These are phyloP conservation scores for Streptopelia turtur DNA, from an alignment of 2,797 vertebrate species.

Conservation along the genomic window DNA sequence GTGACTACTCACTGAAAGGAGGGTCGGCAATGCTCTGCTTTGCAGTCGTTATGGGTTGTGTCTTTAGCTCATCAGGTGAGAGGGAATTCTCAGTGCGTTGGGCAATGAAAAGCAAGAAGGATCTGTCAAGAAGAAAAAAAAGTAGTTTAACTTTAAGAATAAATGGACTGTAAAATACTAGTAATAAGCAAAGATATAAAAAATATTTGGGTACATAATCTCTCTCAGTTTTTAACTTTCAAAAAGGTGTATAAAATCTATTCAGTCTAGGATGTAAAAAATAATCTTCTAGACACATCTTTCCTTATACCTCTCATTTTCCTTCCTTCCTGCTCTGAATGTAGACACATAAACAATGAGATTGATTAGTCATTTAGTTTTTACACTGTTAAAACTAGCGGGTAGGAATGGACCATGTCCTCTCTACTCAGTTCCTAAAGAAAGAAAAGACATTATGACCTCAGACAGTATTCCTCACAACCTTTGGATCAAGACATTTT, in stretches of 20 bases:
- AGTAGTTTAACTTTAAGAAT: background rate
- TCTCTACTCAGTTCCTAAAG: background rate
- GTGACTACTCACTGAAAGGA: constrained; percentile 69
- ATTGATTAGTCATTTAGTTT: background rate
- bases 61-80: constrained; percentile 16
- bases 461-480: background rate
- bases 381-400: background rate
- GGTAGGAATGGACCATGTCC: background rate
- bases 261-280: background rate
- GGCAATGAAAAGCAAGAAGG: background rate
- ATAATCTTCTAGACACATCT: background rate
- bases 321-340: background rate
- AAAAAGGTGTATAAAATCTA: background rate
- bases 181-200: background rate
- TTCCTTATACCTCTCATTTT: background rate
- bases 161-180: background rate
- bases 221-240: background rate
- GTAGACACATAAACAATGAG: background rate
- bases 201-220: background rate
- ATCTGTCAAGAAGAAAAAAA: constrained; percentile 37
- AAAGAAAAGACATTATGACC: background rate
- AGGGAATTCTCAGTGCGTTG: background rate
- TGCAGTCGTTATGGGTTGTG: background rate
- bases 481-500: background rate
- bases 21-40: background rate